Evolutionary conservation across 2,797 vertebrate species (phyloP), one percentile per base, ranked within the genome.

Genomic region (Ceryle rudis): DNA sequence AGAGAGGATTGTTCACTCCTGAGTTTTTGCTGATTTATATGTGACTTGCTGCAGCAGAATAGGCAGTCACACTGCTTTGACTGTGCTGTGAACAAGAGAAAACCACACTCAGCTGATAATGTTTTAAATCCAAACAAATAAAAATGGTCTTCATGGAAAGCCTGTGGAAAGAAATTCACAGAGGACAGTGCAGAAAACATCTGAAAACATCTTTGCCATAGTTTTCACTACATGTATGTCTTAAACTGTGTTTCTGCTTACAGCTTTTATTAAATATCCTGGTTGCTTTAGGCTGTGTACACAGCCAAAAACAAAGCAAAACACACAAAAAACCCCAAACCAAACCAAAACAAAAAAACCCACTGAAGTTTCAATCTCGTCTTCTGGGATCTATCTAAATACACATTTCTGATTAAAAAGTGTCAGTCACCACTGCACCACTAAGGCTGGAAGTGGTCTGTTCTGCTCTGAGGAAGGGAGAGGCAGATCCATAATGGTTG

Each of bases 371-470:
- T 77, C 47, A 41, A 0, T 74, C 35, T 70, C 1, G 0, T 79
- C 37, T 80, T 84, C 47, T 28, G 44, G 47, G 66, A 28, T 86
- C 49, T 23, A 47, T 67, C 86, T 81, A 81, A 81, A 85, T 86
- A 69, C 14, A 80, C 57, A n/a, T 94, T 81, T 74, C 60, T 84
- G 82, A 79, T 86, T 80, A 64, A 79, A 83, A 88, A 67, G 67
- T 14, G 17, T 58, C 51, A 29, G 39, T 81, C 0, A 1, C 58
- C 0, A 1, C 77, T 72, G 73, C 0, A 1, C 58, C 0, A 1
- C 77, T 75, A 73, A 89, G 82, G 85, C 82, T 96, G 77, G 70
- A 75, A 90, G 60, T 33, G 91, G 55, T 72, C 92, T 84, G 54
- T 55, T 89, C 62, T 84, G 70, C 92, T 84, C 19, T 54, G 88